Evolutionary conservation across 2,797 vertebrate species (phyloP).

Genomic region (Vultur gryphus): DNA sequence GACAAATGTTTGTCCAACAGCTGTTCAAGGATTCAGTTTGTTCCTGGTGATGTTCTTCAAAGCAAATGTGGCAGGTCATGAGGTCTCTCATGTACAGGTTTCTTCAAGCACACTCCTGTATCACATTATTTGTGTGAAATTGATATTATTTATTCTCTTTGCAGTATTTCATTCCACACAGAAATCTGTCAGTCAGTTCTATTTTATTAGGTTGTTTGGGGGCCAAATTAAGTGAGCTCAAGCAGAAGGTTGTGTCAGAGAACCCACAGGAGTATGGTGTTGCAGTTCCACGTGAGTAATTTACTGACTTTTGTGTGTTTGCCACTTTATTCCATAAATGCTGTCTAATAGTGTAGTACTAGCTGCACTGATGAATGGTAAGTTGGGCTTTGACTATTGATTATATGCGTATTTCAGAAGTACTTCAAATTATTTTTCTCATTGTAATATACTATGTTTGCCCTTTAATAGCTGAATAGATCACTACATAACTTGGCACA

Average conservation of each 20-base stretch:
- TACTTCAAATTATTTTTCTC: background rate
- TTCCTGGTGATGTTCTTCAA: background rate
- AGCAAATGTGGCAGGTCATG: background rate
- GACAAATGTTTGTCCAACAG: background rate
- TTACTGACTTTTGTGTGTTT: background rate
- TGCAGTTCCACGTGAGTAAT: constrained; percentile 90
- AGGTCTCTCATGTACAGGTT: background rate
- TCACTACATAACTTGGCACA: background rate
- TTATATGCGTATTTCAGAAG: background rate
- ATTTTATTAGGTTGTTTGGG: constrained; percentile 85
- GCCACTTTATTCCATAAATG: background rate
- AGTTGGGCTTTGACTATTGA: background rate
- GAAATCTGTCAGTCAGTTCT: background rate
- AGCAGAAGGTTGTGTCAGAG: constrained; percentile 91
- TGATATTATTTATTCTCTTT: background rate
- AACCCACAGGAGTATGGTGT: constrained; percentile 86
- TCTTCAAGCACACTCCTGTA: background rate
- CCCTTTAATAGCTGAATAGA: background rate
- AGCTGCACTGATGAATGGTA: background rate
- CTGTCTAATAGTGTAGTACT: background rate
- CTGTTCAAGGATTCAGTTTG: background rate
- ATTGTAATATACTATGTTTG: background rate
- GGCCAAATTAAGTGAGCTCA: constrained; percentile 86
- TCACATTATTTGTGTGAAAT: background rate
- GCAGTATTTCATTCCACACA: background rate